Percentiles rank a stretch among this genome's conserved stretches.
Evolutionary conservation across 2,113 vertebrate species (phyloP).

Genomic region (Gadus chalcogrammus): DNA sequence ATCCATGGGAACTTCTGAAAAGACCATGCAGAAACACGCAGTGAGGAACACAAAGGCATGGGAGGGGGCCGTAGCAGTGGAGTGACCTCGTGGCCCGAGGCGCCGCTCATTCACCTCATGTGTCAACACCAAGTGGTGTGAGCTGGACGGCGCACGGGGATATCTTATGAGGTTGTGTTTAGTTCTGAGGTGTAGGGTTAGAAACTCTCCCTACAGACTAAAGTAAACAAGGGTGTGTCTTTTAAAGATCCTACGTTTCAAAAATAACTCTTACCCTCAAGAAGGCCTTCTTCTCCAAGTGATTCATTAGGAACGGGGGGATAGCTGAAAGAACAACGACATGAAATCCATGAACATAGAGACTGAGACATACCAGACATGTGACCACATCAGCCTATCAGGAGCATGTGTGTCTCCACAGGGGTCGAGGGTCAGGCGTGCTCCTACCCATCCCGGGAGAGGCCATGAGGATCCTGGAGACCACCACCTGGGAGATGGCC

Average conservation of each 20-base stretch:
- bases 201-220: too few species aligned
- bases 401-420: neutral
- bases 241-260: too few species aligned
- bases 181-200: too few species aligned
- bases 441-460: conserved; percentile 93
- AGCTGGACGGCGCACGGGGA: too few species aligned
- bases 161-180: too few species aligned
- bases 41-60: conserved; percentile 46
- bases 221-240: too few species aligned
- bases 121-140: neutral
- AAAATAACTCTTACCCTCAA: conserved; percentile 77
- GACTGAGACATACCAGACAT: too few species aligned
- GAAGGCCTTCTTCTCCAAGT: conserved; percentile 95
- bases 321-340: conserved; percentile 74
- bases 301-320: conserved; percentile 96
- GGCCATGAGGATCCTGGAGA: conserved; percentile 97
- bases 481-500: conserved; percentile 91
- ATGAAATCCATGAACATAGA: neutral
- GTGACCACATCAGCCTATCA: too few species aligned
- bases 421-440: neutral
- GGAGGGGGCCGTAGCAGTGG: conserved; percentile 29
- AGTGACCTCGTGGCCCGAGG: conserved; percentile 28
- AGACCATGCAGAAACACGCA: conserved; percentile 39
- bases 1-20: conserved; percentile 95
- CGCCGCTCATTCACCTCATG: conserved; percentile 32